Base-by-base conservation (phyloP, 2,113 vertebrate species). In the Chloebia gouldiae region DNA sequence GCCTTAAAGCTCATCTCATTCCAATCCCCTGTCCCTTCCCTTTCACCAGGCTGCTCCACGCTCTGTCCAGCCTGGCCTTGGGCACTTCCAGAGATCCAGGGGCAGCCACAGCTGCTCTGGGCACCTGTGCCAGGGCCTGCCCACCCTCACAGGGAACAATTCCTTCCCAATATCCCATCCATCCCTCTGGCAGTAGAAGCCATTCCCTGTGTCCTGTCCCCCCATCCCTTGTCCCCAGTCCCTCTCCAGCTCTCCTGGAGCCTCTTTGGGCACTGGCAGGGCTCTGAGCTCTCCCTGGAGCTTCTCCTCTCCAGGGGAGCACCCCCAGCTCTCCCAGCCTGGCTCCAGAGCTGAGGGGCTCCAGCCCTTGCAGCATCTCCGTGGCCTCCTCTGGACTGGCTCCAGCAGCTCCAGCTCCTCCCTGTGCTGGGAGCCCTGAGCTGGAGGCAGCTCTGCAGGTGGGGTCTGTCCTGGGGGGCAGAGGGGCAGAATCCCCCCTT, bases 41-140 rank as follows among this genome's bases (percentile, higher is more conserved):
- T 13, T 16, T 5, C 4, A 3, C 19, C 42, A 75, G 35, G 23
- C 0, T 19, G n/a, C 50, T 75, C n/a, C 81, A 14, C 45, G 5
- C 27, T 22, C 17, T 0, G 0, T 28, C 59, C 69, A 73, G 0
- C 12, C 59, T 54, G 49, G n/a, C n/a, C 40, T 64, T 45, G 28
- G n/a, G 0, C 49, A 54, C 28, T 73, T 0, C 68, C 68, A 53
- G 47, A 57, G 68, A 45, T 83, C 50, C 78, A 68, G 39, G 27
- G 33, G 21, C 66, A 53, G 47, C 66, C 66, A 5, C 56, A 83
- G 56, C 56, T 61, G 1, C 56, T 37, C 80, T 71, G 45, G 37
- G 37, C 66, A 61, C 25, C 45, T 82, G 56, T 25, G 68, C 37
- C 80, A 35, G 68, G 35, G 33, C 25, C 25, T 61, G 0, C 0